Evolutionary conservation across 1,140 invertebrate species (phyloP).

Genomic region (Apis florea): DNA sequence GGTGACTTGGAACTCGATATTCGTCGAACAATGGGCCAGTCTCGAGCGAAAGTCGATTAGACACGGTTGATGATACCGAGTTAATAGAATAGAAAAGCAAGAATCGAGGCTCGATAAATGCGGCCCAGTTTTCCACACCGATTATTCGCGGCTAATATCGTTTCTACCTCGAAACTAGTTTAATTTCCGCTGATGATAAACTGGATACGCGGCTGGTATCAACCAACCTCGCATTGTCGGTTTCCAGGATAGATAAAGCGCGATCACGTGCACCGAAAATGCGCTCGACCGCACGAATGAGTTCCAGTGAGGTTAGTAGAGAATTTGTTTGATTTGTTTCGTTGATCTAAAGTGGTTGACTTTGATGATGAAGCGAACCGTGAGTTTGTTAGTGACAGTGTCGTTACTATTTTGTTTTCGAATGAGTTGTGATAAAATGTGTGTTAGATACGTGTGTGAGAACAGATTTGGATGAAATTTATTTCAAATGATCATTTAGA

Average conservation of each 20-base stretch:
- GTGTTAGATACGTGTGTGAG: no score
- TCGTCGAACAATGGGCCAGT: neutral
- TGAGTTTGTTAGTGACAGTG: no score
- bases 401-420: no score
- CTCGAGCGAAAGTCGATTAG: neutral
- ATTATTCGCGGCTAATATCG: constrained; percentile 33
- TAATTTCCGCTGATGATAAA: constrained; percentile 49
- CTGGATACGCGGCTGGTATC: constrained; percentile 4
- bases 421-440: no score
- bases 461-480: no score
- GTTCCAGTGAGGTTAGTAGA: no score
- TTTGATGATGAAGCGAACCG: no score
- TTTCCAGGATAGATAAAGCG: constrained; percentile 7
- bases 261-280: neutral
- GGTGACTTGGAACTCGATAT: neutral
- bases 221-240: constrained; percentile 3
- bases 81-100: neutral
- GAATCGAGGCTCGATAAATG: constrained; percentile 22
- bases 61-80: neutral
- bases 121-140: constrained; percentile 41
- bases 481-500: no score
- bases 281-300: neutral
- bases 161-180: constrained; percentile 33
- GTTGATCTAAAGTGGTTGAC: no score
- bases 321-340: no score